Evolutionary conservation across 2,888 invertebrate species (phyloP).

Genomic region (Platynereis dumerilii): DNA sequence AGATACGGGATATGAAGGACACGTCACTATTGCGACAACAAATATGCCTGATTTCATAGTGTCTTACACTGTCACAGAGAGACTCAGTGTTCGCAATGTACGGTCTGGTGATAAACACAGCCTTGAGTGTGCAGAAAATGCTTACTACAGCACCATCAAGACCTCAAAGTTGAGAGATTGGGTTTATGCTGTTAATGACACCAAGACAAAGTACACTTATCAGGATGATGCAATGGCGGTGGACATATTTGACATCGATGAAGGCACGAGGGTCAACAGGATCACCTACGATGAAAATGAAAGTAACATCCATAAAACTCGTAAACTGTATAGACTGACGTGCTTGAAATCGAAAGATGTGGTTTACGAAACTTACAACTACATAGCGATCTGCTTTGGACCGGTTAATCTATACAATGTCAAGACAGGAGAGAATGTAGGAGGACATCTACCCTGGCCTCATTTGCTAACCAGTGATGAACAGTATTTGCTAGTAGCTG

Average conservation of each 20-base stretch:
- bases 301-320: not conserved
- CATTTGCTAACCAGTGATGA: not conserved
- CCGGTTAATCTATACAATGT: not conserved
- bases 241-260: not conserved
- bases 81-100: not conserved
- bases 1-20: slow-evolving; percentile 2
- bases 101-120: not conserved
- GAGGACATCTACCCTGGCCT: not conserved
- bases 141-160: not conserved
- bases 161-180: slow-evolving; percentile 1
- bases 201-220: not conserved
- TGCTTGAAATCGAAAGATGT: not conserved
- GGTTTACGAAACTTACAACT: slow-evolving; percentile 1
- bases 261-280: not conserved
- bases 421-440: slow-evolving; percentile 1
- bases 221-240: not conserved
- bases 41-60: not conserved
- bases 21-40: not conserved
- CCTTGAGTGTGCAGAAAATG: not conserved
- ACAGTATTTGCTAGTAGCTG: not conserved
- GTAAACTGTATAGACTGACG: not conserved
- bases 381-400: not conserved
- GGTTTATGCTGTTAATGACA: not conserved
- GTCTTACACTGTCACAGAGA: not conserved
- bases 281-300: not conserved